These are phyloP conservation scores for Hydrocynus forskahlii DNA, from an alignment of 2,797 vertebrate genomes.

Conservation along the genomic window DNA sequence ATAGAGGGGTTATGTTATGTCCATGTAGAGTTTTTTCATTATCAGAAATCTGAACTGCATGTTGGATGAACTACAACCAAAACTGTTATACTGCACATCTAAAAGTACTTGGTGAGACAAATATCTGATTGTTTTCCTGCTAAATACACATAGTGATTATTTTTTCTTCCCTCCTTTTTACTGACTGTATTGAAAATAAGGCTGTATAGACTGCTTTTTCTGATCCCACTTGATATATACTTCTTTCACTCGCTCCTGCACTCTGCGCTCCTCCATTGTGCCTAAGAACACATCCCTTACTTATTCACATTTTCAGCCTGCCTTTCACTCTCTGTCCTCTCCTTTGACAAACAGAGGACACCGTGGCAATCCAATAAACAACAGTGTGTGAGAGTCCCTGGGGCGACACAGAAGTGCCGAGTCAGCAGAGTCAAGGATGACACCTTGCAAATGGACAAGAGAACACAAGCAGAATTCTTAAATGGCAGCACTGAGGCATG, in stretches of 20 bases:
- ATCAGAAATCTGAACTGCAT: background rate
- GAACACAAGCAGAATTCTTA: constrained; percentile 45
- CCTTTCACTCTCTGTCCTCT: constrained; percentile 60
- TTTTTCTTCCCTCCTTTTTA: background rate
- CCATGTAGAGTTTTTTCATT: background rate
- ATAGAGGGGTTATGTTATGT: too few relatives aligned
- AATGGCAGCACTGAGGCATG: constrained; percentile 3
- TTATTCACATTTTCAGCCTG: constrained; percentile 31
- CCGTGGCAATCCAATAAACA: constrained; percentile 78
- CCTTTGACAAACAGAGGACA: constrained; percentile 78
- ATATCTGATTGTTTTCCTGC: background rate
- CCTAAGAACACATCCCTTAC: constrained; percentile 26
- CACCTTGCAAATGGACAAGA: constrained; percentile 49
- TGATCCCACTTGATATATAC: constrained; percentile 12
- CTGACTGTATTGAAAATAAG: background rate
- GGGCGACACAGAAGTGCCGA: constrained; percentile 51
- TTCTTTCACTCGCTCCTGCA: constrained; percentile 17
- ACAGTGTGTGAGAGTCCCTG: constrained; percentile 60
- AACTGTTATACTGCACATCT: background rate
- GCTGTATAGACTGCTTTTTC: background rate
- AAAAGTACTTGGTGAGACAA: background rate
- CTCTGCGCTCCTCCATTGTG: constrained; percentile 31
- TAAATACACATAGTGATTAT: background rate
- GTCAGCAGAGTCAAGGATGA: constrained; percentile 52
- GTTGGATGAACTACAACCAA: background rate